These are phyloP conservation scores for Pseudorhombus dupliciocellatus DNA, from an alignment of 2,113 vertebrate genomes.

Conservation along the genomic window DNA sequence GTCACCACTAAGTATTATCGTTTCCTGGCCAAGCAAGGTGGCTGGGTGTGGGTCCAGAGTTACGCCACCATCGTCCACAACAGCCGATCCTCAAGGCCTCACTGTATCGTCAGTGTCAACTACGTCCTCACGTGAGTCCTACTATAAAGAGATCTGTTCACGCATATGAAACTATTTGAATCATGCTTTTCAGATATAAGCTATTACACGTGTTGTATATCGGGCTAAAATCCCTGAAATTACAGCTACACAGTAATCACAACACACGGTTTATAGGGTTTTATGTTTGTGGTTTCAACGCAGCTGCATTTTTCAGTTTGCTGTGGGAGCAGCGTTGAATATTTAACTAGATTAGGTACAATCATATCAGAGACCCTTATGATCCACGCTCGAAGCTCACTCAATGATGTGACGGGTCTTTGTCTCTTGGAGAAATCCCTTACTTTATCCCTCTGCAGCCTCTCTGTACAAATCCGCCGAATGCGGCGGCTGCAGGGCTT, in stretches of 20 bases:
- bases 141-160: not conserved
- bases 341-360: conserved; percentile 57
- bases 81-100: conserved; percentile 95
- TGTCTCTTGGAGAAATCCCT: conserved; percentile 58
- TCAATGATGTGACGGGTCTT: conserved; percentile 30
- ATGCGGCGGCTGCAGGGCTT: conserved; percentile 46
- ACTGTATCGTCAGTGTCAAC: conserved; percentile 99
- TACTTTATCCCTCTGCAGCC: conserved; percentile 47
- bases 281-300: conserved; percentile 8
- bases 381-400: conserved; percentile 49
- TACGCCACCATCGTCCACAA: conserved; percentile 98
- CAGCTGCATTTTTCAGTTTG: conserved; percentile 51
- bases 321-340: conserved; percentile 29
- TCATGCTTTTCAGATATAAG: not conserved
- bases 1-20: conserved; percentile 99
- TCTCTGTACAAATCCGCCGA: conserved; percentile 58
- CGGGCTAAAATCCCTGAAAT: conserved; percentile 19
- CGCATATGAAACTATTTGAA: not conserved
- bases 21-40: conserved; percentile 95
- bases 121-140: conserved; percentile 97
- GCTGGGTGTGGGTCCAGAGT: conserved; percentile 99
- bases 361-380: conserved; percentile 46
- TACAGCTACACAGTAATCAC: conserved; percentile 6
- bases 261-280: conserved; percentile 8
- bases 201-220: conserved; percentile 1